phyloP scores from a whole-genome alignment of 2,797 vertebrate species.

The Lemur catta region DNA sequence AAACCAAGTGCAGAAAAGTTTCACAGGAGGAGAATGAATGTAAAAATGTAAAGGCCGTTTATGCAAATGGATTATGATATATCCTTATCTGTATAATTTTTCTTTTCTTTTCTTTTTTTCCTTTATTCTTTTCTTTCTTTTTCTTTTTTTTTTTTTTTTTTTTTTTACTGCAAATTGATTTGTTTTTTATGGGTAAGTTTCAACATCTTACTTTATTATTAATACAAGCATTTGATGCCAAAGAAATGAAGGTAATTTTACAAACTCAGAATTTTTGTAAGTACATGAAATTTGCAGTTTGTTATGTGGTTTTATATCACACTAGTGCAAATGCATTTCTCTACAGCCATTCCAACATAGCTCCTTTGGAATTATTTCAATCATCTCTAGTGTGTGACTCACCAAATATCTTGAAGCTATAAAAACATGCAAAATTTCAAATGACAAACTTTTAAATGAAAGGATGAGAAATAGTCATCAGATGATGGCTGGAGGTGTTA shows the following conservation, averaged over 20 bases:
- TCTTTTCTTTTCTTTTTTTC: too few species aligned
- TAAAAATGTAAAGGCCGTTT: not conserved
- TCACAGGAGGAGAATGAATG: not conserved
- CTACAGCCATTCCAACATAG: not conserved
- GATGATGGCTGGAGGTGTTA: not conserved
- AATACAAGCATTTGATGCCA: too few species aligned
- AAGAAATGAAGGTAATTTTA: too few species aligned
- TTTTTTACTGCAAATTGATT: too few species aligned
- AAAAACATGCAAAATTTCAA: not conserved
- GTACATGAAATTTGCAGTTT: slow-evolving; percentile 8
- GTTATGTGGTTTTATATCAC: not conserved
- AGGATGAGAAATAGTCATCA: not conserved
- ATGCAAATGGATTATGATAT: not conserved
- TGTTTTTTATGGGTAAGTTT: too few species aligned
- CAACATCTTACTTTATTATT: too few species aligned
- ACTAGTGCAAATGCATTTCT: slow-evolving; percentile 23
- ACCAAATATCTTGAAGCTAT: not conserved
- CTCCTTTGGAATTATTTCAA: not conserved
- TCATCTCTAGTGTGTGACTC: not conserved
- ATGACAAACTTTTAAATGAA: not conserved
- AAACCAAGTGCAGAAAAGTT: not conserved
- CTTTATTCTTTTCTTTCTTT: too few species aligned
- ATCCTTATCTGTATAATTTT: not conserved
- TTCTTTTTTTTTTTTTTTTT: too few species aligned
- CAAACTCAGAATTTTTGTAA: not conserved